phyloP scores from a whole-genome alignment of 1,140 invertebrate genomes.

The Lethocerus indicus region DNA sequence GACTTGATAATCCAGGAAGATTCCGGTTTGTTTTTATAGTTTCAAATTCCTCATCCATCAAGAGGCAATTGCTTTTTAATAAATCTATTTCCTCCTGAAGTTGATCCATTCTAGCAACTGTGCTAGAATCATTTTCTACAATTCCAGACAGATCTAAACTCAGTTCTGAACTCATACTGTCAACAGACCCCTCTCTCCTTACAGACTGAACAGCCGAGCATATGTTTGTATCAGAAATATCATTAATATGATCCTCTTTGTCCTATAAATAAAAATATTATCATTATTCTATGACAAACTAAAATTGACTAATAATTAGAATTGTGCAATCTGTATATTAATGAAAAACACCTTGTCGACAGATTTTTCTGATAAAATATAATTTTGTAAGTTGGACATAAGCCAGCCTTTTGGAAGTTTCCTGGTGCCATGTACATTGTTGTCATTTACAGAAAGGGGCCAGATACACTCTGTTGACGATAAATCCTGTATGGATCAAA shows the following conservation, averaged over 20 bases:
- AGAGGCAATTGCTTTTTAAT: slow-evolving; percentile 20
- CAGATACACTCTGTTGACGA: too few relatives aligned
- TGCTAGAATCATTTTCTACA: slow-evolving; percentile 7
- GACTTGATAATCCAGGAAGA: slow-evolving; percentile 18
- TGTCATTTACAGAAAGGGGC: too few relatives aligned
- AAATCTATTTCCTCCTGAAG: slow-evolving; percentile 20
- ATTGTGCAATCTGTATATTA: too few relatives aligned
- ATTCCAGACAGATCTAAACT: slow-evolving; percentile 18
- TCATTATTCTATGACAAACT: too few relatives aligned
- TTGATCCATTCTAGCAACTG: slow-evolving; percentile 17
- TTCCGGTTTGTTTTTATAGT: slow-evolving; percentile 20
- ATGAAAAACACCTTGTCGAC: too few relatives aligned
- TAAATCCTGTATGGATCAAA: too few relatives aligned
- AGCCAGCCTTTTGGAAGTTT: too few relatives aligned
- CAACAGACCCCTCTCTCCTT: slow-evolving; percentile 17
- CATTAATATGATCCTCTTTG: neutral
- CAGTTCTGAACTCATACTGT: slow-evolving; percentile 21
- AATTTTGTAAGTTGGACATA: too few relatives aligned
- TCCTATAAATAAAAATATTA: too few relatives aligned
- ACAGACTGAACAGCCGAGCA: neutral
- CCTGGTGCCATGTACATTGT: too few relatives aligned
- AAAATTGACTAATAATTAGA: too few relatives aligned
- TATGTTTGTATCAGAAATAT: neutral
- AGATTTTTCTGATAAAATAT: too few relatives aligned
- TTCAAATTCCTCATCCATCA: slow-evolving; percentile 21